phyloP scores from a whole-genome alignment of 1,140 invertebrate genomes.

The Aphelenchoides avenae region DNA sequence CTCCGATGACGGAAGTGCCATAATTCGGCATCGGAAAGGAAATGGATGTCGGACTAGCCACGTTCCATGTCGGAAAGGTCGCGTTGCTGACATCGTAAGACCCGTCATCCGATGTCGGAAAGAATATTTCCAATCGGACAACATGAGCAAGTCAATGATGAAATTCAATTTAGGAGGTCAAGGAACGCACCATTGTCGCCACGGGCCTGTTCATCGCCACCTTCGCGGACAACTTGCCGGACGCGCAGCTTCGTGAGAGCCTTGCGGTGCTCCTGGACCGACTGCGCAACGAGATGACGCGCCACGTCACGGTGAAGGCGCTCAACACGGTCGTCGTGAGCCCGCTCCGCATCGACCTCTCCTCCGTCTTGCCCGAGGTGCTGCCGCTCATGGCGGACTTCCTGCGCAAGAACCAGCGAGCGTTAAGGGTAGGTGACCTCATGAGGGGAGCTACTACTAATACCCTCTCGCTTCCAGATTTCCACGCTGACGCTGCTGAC shows the following conservation, averaged over 20 bases:
- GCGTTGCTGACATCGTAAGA: too few species aligned
- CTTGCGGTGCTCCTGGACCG: slow-evolving; percentile 88
- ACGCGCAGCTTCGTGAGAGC: slow-evolving; percentile 21
- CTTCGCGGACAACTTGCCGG: slow-evolving; percentile 30
- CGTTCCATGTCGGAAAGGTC: too few species aligned
- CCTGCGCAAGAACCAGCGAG: slow-evolving; percentile 90
- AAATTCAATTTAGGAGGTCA: slow-evolving; percentile 35
- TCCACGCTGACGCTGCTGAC: slow-evolving; percentile 83
- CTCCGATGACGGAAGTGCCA: too few species aligned
- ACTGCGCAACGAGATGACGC: slow-evolving; percentile 89
- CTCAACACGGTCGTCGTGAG: slow-evolving; percentile 31
- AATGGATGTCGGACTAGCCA: too few species aligned
- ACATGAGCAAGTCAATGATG: neutral
- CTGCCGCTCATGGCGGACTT: slow-evolving; percentile 86
- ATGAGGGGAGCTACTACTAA: neutral
- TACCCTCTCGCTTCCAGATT: slow-evolving; percentile 67
- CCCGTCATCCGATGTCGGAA: too few species aligned
- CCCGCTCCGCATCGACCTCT: slow-evolving; percentile 64
- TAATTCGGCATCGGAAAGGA: too few species aligned
- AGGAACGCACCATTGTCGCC: slow-evolving; percentile 40
- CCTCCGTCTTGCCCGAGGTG: slow-evolving; percentile 74
- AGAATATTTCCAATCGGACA: too few species aligned
- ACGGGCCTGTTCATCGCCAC: slow-evolving; percentile 36
- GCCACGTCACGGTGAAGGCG: slow-evolving; percentile 89
- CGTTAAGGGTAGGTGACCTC: slow-evolving; percentile 66